phyloP scores from a whole-genome alignment of 2,113 vertebrate genomes.

The Vicugna pacos region DNA sequence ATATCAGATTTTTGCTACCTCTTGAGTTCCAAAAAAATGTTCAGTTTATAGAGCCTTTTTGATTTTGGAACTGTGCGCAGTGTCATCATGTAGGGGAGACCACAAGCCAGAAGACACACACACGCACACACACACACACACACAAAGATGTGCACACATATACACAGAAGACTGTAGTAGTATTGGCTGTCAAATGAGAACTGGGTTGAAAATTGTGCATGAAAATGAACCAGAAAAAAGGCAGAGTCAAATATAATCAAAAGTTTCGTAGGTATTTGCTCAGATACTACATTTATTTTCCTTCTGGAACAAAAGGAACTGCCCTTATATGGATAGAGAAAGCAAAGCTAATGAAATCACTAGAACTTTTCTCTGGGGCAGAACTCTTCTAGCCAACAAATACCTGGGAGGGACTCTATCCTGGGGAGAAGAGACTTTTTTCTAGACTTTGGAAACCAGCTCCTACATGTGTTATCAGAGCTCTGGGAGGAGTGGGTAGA shows the following conservation, averaged over 20 bases:
- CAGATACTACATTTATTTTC: neutral
- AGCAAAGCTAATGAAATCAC: slow-evolving; percentile 4
- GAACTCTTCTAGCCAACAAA: neutral
- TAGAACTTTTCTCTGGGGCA: neutral
- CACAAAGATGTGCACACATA: neutral
- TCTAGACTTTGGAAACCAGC: neutral
- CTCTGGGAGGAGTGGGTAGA: neutral
- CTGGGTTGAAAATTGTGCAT: neutral
- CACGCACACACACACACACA: neutral
- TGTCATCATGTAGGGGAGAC: neutral
- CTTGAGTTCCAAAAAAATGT: slow-evolving; percentile 10
- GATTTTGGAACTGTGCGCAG: neutral
- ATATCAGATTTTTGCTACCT: slow-evolving; percentile 1
- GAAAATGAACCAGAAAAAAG: neutral
- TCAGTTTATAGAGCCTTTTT: neutral
- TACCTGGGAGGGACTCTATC: neutral
- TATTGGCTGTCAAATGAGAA: neutral
- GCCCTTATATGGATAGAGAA: neutral
- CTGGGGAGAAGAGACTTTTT: neutral
- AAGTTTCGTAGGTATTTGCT: neutral
- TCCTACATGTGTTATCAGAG: neutral
- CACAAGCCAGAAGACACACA: neutral
- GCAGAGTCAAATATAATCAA: neutral
- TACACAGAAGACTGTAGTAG: neutral
- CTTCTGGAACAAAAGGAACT: neutral